Evolutionary conservation across 2,113 vertebrate genomes (phyloP).

Genomic region (Gymnobelideus leadbeateri): DNA sequence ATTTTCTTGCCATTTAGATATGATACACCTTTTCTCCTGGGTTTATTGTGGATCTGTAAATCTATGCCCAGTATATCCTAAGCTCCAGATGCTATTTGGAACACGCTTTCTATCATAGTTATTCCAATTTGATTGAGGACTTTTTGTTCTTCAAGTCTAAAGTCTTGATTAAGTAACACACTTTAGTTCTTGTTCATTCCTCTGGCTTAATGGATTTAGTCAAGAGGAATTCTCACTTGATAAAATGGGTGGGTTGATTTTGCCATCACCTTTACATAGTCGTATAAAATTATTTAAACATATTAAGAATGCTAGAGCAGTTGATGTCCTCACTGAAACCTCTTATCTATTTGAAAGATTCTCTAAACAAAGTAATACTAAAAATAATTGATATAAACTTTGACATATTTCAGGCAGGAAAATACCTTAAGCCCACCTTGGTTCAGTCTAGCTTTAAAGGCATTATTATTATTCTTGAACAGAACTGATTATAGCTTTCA

Average conservation of each 20-base stretch:
- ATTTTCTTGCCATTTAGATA: not conserved
- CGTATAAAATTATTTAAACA: not conserved
- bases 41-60: not conserved
- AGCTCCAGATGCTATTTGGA: not conserved
- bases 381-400: not conserved
- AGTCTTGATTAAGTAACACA: not conserved
- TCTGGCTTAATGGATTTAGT: not conserved
- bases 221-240: not conserved
- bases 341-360: not conserved
- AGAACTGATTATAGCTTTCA: not conserved
- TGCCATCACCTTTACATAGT: not conserved
- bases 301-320: not conserved
- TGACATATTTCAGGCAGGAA: not conserved
- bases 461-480: not conserved
- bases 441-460: not conserved
- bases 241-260: not conserved
- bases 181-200: not conserved
- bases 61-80: not conserved
- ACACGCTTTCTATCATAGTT: not conserved
- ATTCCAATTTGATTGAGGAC: not conserved
- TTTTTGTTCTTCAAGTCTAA: not conserved
- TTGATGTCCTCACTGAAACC: not conserved
- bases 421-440: not conserved
- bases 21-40: not conserved
- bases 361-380: not conserved